phyloP scores from a whole-genome alignment of 1,140 invertebrate genomes.

The Piezodorus guildinii region DNA sequence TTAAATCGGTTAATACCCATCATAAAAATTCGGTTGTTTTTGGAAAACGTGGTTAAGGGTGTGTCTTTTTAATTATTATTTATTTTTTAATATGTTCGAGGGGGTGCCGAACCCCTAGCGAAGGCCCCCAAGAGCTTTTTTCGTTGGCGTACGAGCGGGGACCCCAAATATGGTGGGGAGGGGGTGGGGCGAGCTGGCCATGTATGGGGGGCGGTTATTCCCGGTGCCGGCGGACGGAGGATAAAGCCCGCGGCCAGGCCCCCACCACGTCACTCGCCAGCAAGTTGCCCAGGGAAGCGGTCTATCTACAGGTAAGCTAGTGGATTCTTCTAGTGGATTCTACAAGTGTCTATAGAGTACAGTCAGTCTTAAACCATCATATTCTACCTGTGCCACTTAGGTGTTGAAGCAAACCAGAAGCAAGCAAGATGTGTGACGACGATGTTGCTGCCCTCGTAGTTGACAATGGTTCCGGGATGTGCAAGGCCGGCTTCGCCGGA shows the following conservation, averaged over 20 bases:
- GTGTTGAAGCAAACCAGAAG: slow-evolving; percentile 14
- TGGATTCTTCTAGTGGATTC: no score
- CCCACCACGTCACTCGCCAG: slow-evolving; percentile 13
- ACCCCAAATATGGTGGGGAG: slow-evolving; percentile 5
- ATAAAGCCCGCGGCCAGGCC: not conserved
- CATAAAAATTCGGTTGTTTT: not conserved
- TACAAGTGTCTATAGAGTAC: no score
- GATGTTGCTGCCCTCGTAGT: slow-evolving; percentile 77
- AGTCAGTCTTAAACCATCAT: no score
- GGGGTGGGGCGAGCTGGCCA: not conserved
- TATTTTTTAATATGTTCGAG: not conserved
- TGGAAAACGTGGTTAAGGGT: not conserved
- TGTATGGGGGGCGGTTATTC: not conserved
- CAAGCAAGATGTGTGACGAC: slow-evolving; percentile 72
- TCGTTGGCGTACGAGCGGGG: not conserved
- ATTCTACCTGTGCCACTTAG: no score
- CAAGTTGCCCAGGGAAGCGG: slow-evolving; percentile 7
- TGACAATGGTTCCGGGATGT: slow-evolving; percentile 84
- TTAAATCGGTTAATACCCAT: not conserved
- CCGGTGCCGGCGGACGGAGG: not conserved
- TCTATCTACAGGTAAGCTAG: slow-evolving; percentile 7
- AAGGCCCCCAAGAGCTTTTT: not conserved
- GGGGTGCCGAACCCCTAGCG: no score
- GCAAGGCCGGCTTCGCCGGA: slow-evolving; percentile 82
- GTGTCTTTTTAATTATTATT: no score